These are phyloP conservation scores for Heteromormyrus szaboi DNA, from an alignment of 2,797 vertebrate species.

Conservation along the genomic window DNA sequence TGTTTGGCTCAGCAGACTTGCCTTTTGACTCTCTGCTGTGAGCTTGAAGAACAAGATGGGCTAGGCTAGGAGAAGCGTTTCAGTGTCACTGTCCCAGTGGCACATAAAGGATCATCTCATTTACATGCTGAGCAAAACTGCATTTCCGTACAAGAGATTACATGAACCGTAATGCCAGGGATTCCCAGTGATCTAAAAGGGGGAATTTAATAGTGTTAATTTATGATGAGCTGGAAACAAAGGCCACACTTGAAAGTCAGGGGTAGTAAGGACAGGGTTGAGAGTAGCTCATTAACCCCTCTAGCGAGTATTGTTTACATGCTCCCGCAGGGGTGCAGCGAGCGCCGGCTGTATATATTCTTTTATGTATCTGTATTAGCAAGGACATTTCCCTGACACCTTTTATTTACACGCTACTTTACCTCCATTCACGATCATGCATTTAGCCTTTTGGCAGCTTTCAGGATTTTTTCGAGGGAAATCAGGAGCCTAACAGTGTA, in stretches of 20 bases:
- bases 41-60: not conserved
- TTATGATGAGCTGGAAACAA: constrained; percentile 59
- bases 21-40: not conserved
- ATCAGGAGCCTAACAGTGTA: not conserved
- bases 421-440: not conserved
- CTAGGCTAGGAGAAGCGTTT: not conserved
- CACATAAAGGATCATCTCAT: not conserved
- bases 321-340: constrained; percentile 43
- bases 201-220: constrained; percentile 35
- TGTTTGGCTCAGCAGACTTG: not conserved
- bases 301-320: constrained; percentile 49
- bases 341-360: constrained; percentile 62
- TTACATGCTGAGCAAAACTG: not conserved
- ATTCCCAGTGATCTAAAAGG: not conserved
- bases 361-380: constrained; percentile 59
- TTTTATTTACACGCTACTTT: not conserved
- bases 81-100: not conserved
- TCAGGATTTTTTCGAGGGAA: not conserved
- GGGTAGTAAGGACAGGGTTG: constrained; percentile 45
- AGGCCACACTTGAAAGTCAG: constrained; percentile 54
- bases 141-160: not conserved
- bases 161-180: not conserved
- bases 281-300: constrained; percentile 60
- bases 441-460: not conserved
- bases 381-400: constrained; percentile 50